These are phyloP conservation scores for Phalanger gymnotis DNA, from an alignment of 2,797 vertebrate genomes.

Conservation along the genomic window DNA sequence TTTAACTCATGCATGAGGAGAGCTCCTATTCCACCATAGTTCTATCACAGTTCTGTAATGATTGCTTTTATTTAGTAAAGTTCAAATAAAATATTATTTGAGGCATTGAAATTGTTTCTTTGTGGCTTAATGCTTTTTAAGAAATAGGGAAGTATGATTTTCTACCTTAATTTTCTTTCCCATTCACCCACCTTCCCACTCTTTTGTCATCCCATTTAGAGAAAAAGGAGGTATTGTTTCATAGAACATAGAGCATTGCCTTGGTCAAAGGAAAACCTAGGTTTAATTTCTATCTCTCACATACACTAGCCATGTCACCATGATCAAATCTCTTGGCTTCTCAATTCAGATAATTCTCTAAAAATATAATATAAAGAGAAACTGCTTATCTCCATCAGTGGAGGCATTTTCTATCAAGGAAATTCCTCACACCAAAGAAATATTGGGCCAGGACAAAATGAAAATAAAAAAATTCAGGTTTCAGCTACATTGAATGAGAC, in stretches of 20 bases:
- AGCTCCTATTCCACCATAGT: not conserved
- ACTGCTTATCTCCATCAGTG: not conserved
- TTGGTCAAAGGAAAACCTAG: not conserved
- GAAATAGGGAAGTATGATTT: not conserved
- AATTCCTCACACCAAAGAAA: not conserved
- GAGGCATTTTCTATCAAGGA: not conserved
- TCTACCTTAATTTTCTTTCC: not conserved
- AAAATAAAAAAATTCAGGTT: not conserved
- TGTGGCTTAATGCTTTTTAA: not conserved
- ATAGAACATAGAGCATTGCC: not conserved
- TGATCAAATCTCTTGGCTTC: not conserved
- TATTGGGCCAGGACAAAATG: not conserved
- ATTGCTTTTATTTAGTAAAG: not conserved
- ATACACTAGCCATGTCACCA: not conserved
- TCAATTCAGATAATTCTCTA: not conserved
- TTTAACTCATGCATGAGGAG: not conserved
- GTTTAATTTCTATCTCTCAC: not conserved
- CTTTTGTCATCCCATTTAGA: not conserved
- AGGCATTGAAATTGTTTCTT: constrained; percentile 33
- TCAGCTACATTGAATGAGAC: not conserved
- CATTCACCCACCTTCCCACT: not conserved
- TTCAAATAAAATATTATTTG: constrained; percentile 10
- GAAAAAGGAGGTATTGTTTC: not conserved
- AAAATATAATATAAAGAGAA: not conserved
- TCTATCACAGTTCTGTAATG: not conserved